Percentiles rank a stretch among this genome's conserved stretches.
These are phyloP conservation scores for Meteorus sp. DNA, from an alignment of 1,140 invertebrate species.

Conservation along the genomic window DNA sequence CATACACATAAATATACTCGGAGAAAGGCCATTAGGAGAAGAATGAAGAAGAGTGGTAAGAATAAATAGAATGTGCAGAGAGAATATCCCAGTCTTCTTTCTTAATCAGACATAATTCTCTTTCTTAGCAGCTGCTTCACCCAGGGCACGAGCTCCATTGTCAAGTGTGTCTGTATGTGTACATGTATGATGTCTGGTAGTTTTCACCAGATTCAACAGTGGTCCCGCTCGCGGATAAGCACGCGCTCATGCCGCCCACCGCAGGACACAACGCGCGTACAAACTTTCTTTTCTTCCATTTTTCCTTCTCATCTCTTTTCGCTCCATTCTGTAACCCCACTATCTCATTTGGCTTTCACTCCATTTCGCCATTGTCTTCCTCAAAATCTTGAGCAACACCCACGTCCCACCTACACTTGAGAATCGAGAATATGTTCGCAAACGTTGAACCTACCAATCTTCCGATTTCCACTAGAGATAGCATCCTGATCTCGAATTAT, in stretches of 20 bases:
- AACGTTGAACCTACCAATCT: background rate
- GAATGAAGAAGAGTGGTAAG: background rate
- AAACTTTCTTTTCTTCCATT: too few species aligned
- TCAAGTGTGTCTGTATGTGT: background rate
- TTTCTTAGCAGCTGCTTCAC: conserved; percentile 13
- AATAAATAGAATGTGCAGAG: background rate
- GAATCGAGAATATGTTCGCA: too few species aligned
- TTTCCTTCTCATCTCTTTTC: too few species aligned
- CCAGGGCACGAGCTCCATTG: conserved; percentile 9
- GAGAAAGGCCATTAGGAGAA: background rate
- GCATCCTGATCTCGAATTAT: too few species aligned
- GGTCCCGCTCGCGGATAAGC: conserved; percentile 5
- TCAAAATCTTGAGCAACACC: conserved; percentile 18
- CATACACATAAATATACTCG: background rate
- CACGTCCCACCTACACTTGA: conserved; percentile 20
- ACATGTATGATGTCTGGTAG: too few species aligned
- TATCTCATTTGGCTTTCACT: too few species aligned
- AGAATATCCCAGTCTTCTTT: conserved; percentile 1
- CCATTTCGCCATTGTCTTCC: background rate
- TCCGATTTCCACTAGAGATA: background rate
- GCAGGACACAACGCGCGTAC: too few species aligned
- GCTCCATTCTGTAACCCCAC: too few species aligned
- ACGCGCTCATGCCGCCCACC: conserved; percentile 14
- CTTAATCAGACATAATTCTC: conserved; percentile 25
- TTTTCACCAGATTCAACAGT: background rate